phyloP scores from a whole-genome alignment of 2,113 vertebrate genomes.

The Brienomyrus longianalis region DNA sequence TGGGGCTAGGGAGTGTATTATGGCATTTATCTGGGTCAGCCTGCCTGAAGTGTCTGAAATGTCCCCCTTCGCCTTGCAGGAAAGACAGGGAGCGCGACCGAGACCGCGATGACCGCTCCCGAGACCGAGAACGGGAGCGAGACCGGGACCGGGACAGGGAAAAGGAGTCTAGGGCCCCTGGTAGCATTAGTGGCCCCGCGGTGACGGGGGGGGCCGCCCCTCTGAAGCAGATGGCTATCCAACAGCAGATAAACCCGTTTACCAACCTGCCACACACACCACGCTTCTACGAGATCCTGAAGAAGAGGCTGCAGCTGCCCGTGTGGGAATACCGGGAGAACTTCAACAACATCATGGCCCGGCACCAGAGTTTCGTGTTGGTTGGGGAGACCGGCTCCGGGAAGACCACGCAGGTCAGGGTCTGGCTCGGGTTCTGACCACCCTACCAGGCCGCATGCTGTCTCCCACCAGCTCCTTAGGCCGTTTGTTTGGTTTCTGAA shows the following conservation, averaged over 20 bases:
- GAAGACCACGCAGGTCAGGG: slow-evolving; percentile 89
- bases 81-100: slow-evolving; percentile 79
- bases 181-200: slow-evolving; percentile 55
- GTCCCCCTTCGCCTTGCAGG: slow-evolving; percentile 45
- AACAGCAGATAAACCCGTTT: slow-evolving; percentile 89
- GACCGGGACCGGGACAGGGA: slow-evolving; percentile 83
- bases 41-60: neutral
- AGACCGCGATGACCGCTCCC: slow-evolving; percentile 21
- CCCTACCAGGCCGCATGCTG: neutral
- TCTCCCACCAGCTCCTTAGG: neutral
- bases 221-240: slow-evolving; percentile 68
- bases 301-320: slow-evolving; percentile 85
- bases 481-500: neutral
- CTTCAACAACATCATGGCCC: slow-evolving; percentile 80
- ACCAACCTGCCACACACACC: slow-evolving; percentile 91
- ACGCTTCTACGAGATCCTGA: slow-evolving; percentile 89
- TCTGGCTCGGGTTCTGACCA: neutral
- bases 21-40: neutral
- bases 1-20: neutral
- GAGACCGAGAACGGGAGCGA: slow-evolving; percentile 72
- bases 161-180: slow-evolving; percentile 60
- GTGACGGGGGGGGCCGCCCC: slow-evolving; percentile 45
- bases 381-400: slow-evolving; percentile 94
- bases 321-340: slow-evolving; percentile 94
- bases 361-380: slow-evolving; percentile 85